Base-by-base conservation (phyloP, 2,888 invertebrate genomes). In the Schizotus pectinicornis region DNA sequence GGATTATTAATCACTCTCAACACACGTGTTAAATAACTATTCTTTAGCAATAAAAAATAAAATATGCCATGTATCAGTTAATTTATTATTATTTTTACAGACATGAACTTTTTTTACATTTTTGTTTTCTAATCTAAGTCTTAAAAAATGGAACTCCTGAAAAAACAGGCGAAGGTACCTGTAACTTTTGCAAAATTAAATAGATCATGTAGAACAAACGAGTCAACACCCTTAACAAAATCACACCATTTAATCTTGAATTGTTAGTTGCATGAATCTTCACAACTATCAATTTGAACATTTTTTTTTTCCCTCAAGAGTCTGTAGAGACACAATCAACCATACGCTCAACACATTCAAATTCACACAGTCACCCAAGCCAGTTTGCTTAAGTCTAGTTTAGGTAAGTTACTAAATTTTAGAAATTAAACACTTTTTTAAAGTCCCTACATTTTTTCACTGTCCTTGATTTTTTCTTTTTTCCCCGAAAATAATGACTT, bases 91-190 rank as follows among this genome's bases (percentile, higher is more conserved):
- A 48, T 61, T 54, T 47, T 59, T 56, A 62, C 61, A 61, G 14
- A 58, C 56, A 61, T 59, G 50, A 59, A 58, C 48, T 62, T 62
- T 53, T n/a, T 59, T 59, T 59, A 59, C 59, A 61, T 64, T 51
- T 51, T 41, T 49, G 33, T 39, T 62, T 64, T 62, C 47, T 58
- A 55, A 51, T 49, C 51, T 53, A 57, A 46, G 43, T 53, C 48
- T 54, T 58, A 58, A 59, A 59, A 64, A 65, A 69, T 64, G 72
- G 70, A 69, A 72, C 68, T 71, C 71, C 66, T 71, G 68, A 67
- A 67, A 65, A 68, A 71, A 74, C 68, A 74, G 68, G 74, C 69
- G 73, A 69, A 68, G 73, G 67, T 70, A 74, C 75, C 75, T 75
- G 74, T 61, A 74, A 75, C 67, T 65, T 69, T 73, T 65, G 66